Base-by-base conservation (phyloP, 2,797 vertebrate species). In the Manis javanica region DNA sequence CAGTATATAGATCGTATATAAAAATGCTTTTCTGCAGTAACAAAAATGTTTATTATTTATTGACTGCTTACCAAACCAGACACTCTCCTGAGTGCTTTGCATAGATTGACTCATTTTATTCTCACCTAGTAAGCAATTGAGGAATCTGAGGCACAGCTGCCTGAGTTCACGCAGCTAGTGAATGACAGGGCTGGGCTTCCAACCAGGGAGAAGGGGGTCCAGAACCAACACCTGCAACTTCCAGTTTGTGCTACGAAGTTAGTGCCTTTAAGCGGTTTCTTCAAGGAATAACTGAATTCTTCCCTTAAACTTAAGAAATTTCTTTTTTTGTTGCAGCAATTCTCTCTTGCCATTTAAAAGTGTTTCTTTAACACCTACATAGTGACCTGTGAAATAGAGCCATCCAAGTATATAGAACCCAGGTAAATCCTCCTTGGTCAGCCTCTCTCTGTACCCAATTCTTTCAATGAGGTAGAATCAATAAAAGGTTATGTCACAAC, bases 381-480 rank as follows among this genome's bases (percentile, higher is more conserved):
- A 13, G 53, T 74, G 29, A n/a, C 49, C 19, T 57, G 8, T 79
- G 69, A 42, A 93, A 39, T 93, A 89, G 37, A 86, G n/a, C 49
- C 42, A 39, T 55, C 18, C 3, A 24, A 84, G 11, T 29, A 42
- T 16, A 39, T 18, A 51, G 59, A 95, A 4, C 24, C 82, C 21
- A 18, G 55, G n/a, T 55, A 92, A 79, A 81, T 31, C 24, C 31
- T n/a, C 49, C 29, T 71, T 39, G 9, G 12, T 71, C 71, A 87
- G 74, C 39, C 61, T 84, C 57, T 79, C 37, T 78, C 42, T 92
- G 59, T 82, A 46, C 13, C 34, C 46, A 57, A 0, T 82, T 93
- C 71, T 96, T 77, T 93, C 66, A 91, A 31, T 69, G 57, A 75
- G 39, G 71, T 87, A 79, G 83, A 94, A 82, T 86, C n/a, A 61